A percentile compares a stretch with the other conserved stretches of the same genome.
phyloP scores from a whole-genome alignment of 1,140 invertebrate species.

The Drosophila serrata region DNA sequence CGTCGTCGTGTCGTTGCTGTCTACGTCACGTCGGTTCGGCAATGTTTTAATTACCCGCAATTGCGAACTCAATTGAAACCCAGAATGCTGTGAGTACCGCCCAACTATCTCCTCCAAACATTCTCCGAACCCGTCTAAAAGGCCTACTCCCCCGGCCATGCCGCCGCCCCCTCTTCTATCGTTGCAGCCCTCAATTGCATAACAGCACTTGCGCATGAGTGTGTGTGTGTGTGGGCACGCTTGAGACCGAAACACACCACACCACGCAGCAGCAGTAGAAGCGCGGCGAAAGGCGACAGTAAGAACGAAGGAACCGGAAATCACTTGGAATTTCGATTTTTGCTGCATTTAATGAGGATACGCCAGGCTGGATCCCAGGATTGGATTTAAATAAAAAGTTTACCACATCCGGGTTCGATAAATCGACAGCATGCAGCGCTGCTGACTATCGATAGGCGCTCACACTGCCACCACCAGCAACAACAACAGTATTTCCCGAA shows the following conservation, averaged over 20 bases:
- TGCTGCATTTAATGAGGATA: conserved; percentile 33
- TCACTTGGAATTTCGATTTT: conserved; percentile 4
- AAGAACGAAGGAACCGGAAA: conserved; percentile 14
- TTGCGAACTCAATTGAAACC: conserved; percentile 47
- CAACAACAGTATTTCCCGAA: conserved; percentile 67
- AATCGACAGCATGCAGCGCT: conserved; percentile 34
- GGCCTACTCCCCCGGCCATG: conserved; percentile 7
- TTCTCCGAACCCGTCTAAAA: conserved; percentile 1
- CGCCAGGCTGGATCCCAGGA: background rate
- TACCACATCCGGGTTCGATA: conserved; percentile 25
- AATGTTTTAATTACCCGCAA: conserved; percentile 66
- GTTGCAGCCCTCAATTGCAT: conserved; percentile 82
- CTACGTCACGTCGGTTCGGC: conserved; percentile 69
- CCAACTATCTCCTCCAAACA: background rate
- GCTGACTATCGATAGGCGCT: conserved; percentile 62
- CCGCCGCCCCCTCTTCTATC: conserved; percentile 34
- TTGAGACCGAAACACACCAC: conserved; percentile 73
- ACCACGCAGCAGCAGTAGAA: conserved; percentile 28
- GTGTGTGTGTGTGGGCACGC: conserved; percentile 73
- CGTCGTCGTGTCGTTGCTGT: conserved; percentile 67
- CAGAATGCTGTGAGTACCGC: conserved; percentile 69
- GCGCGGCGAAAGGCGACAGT: conserved; percentile 13
- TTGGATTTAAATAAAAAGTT: conserved; percentile 24
- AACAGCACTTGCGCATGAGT: conserved; percentile 78
- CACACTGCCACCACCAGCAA: conserved; percentile 36